These are phyloP conservation scores for Gymnothorax javanicus DNA, from an alignment of 2,797 vertebrate genomes.

Conservation along the genomic window DNA sequence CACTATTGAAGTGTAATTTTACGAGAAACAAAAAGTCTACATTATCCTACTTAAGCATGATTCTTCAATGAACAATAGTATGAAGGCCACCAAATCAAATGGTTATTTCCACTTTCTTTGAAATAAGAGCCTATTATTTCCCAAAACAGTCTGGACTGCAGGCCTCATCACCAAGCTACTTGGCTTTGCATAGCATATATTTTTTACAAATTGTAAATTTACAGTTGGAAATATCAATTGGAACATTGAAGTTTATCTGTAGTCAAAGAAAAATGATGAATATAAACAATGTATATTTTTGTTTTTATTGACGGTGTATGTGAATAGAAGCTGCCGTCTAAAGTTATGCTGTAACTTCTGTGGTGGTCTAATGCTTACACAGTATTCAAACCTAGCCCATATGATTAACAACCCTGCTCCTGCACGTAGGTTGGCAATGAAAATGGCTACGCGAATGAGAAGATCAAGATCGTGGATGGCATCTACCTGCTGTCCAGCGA, in stretches of 20 bases:
- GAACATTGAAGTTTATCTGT: neutral
- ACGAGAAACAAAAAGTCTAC: neutral
- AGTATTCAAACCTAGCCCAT: neutral
- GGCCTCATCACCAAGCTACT: neutral
- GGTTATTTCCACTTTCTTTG: neutral
- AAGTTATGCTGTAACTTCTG: neutral
- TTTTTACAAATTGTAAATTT: neutral
- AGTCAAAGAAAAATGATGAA: too few species aligned
- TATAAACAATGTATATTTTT: neutral
- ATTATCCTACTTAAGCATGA: neutral
- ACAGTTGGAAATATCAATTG: neutral
- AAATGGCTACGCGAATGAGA: conserved; percentile 92
- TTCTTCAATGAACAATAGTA: neutral
- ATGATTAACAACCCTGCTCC: conserved; percentile 39
- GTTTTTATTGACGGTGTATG: neutral
- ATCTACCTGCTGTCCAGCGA: conserved; percentile 92
- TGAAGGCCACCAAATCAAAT: neutral
- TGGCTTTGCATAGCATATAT: neutral
- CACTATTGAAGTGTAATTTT: neutral
- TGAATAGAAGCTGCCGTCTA: neutral
- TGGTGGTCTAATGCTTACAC: neutral
- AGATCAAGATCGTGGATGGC: conserved; percentile 96
- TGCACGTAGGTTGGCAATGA: conserved; percentile 79
- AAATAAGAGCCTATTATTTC: neutral
- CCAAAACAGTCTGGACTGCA: neutral